Base-by-base conservation (phyloP, 2,113 vertebrate genomes). In the Rattus rattus region DNA sequence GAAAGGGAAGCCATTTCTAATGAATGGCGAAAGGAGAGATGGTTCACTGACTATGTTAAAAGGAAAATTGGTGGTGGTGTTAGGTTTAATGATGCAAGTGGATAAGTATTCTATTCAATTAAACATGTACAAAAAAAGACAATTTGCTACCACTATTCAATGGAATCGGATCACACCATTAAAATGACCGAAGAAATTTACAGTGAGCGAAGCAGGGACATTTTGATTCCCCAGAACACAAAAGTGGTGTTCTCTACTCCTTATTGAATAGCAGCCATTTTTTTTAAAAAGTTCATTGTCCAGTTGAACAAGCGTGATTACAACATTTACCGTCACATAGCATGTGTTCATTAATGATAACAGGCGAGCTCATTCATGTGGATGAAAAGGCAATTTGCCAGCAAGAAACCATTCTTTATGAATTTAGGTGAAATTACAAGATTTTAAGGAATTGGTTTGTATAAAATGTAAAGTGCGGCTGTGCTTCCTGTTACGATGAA, bases 191-290 rank as follows among this genome's bases (percentile, higher is more conserved):
- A 92, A 65, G 19, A 88, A 88, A 75, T 24, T 73, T 59, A 92
- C 52, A 59, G 87, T 52, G 80, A 36, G 22, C 20, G 91, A 95
- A 93, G 36, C 39, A 65, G 36, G 22, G 36, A 72, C 47, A 67
- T 92, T 88, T 88, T 88, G 30, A 76, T 43, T 85, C 65, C 76
- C 91, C 61, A 91, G 87, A 91, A 91, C 83, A 95, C 39, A 81
- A 84, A 86, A n/a, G n/a, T 28, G 49, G 5, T 54, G 1, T 95
- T 92, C 63, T 87, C 52, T 9, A 88, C 43, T 80, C n/a, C 86
- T 24, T 77, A 76, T n/a, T 81, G 49, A 94, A 90, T 5, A 90
- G 16, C 59, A 85, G 36, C 36, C 79, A 61, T 67, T 70, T 2
- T 72, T 59, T 4, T 86, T 43, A 2, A 87, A 87, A 92, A 85